Conservation (phyloP, 2,113 vertebrate species). For the Halichoeres trimaculatus region DNA sequence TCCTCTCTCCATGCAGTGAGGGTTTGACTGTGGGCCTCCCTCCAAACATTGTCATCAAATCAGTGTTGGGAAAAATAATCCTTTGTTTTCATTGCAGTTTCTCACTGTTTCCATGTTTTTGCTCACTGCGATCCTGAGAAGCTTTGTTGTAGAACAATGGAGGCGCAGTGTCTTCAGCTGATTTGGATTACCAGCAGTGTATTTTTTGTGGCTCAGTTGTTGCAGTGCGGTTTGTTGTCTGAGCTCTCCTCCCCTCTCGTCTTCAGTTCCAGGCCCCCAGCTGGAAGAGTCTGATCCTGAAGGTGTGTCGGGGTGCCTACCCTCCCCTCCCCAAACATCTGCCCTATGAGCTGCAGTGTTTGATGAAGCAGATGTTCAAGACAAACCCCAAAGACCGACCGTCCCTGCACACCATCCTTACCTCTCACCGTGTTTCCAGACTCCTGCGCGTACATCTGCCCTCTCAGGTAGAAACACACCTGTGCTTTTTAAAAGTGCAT, state of each 20-base stretch:
- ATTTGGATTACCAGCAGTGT: constrained; percentile 20
- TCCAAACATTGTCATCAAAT: constrained; percentile 24
- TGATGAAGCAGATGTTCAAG: constrained; percentile 94
- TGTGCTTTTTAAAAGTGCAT: neutral
- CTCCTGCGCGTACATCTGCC: constrained; percentile 79
- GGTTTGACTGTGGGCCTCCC: constrained; percentile 12
- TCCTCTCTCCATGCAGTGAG: neutral
- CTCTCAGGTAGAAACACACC: constrained; percentile 79
- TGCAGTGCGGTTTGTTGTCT: constrained; percentile 3
- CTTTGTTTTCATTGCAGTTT: neutral
- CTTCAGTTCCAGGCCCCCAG: constrained; percentile 92
- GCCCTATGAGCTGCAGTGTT: constrained; percentile 88
- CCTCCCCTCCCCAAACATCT: constrained; percentile 87
- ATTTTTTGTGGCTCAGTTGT: constrained; percentile 36
- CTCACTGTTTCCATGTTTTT: constrained; percentile 1
- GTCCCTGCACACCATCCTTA: constrained; percentile 90
- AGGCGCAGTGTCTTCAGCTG: constrained; percentile 21
- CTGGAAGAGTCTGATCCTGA: constrained; percentile 94
- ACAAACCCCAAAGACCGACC: constrained; percentile 89
- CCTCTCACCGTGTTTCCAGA: constrained; percentile 81
- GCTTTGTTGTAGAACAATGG: constrained; percentile 5
- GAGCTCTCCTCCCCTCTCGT: constrained; percentile 9
- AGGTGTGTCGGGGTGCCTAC: constrained; percentile 91
- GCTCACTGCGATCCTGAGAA: constrained; percentile 4
- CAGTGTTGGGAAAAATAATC: neutral